Conservation (phyloP, 2,113 vertebrate genomes). For the Nesogale talazaci region DNA sequence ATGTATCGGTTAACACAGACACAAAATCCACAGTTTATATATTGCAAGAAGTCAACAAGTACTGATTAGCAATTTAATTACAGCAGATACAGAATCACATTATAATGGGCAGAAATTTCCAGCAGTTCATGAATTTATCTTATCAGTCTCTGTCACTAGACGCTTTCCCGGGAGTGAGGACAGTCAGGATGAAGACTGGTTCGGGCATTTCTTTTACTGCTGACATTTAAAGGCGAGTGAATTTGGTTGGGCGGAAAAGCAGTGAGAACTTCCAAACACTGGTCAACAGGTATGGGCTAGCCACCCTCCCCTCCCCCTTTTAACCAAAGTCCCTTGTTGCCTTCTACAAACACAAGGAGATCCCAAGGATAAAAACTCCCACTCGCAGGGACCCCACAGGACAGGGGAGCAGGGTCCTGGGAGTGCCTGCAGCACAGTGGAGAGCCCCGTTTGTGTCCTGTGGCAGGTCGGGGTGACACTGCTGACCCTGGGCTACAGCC, state of each 20-base stretch:
- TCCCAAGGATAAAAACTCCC: no score
- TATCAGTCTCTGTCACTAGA: not conserved
- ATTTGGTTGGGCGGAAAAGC: not conserved
- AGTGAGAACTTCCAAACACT: not conserved
- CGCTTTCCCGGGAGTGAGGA: not conserved
- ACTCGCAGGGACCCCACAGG: no score
- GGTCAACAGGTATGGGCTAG: not conserved
- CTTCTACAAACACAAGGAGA: not conserved
- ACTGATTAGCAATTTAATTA: not conserved
- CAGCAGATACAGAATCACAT: not conserved
- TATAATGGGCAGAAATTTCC: slow-evolving; percentile 38
- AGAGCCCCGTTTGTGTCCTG: no score
- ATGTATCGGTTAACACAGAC: not conserved
- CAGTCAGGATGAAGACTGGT: not conserved
- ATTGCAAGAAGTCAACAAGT: not conserved
- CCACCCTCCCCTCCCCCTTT: not conserved
- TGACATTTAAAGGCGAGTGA: slow-evolving; percentile 9
- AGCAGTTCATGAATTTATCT: not conserved
- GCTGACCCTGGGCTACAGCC: no score
- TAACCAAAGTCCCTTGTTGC: not conserved
- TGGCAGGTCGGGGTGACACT: no score
- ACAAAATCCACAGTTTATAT: not conserved
- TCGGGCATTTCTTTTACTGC: not conserved
- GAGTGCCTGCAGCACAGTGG: no score
- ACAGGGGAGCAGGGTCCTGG: no score